Base-by-base conservation (phyloP, 2,888 invertebrate genomes). In the Caradrina clavipalpis region DNA sequence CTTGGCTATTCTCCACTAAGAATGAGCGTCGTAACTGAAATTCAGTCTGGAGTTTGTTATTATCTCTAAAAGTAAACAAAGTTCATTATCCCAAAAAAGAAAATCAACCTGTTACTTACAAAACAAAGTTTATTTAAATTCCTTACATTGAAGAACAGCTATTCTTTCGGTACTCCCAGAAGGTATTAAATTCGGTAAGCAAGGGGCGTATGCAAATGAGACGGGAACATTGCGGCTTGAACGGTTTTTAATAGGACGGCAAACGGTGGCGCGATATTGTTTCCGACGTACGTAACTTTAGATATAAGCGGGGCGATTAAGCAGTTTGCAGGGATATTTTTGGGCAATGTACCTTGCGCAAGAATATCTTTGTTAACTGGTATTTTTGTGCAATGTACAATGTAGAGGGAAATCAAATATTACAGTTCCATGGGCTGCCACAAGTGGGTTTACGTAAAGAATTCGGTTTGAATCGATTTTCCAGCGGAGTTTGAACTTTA, bases 241-340 rank as follows among this genome's bases (percentile, higher is more conserved):
- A 35, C 62, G 61, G 35, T 78, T 78, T 76, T 76, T 76, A 78
- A 76, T 78, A 67, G 61, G 61, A 73, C 62, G 62, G 59, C 79
- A 73, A 73, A 67, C 59, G 79, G 45, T 19, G 61, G 68, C 31
- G 35, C 67, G 58, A 67, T 76, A 76, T 76, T 76, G 79, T 73
- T 78, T 67, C 79, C 66, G 50, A 31, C 17, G 58, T 58, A 60
- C 56, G 49, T 73, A 61, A 42, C 64, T 50, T 71, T 71, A 77
- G 59, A 77, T 77, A 54, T 42, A 70, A 54, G 45, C 55, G 42
- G 57, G 54, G 53, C 45, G 70, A 73, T 70, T 70, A 70, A 62
- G 77, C 62, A 54, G 49, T 70, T 58, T 45, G 19, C 3, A 31
- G 22, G 7, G n/a, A 73, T 45, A 45, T 55, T 63, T 70, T 50